These are phyloP conservation scores for Cygnus buccinator DNA, from an alignment of 2,113 vertebrate species.

Conservation along the genomic window DNA sequence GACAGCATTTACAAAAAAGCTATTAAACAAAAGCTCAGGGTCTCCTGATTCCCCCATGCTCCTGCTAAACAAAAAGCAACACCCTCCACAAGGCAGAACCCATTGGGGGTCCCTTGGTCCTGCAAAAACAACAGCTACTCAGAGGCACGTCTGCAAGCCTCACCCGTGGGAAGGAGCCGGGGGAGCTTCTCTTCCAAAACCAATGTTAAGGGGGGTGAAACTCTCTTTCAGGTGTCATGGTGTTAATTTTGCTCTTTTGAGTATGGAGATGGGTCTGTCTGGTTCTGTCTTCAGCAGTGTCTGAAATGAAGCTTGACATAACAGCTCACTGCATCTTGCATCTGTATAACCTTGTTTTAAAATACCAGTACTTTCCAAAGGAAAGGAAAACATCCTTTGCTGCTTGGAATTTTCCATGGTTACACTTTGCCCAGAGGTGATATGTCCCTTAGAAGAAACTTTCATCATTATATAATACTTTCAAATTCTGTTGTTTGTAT, in stretches of 20 bases:
- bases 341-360: background rate
- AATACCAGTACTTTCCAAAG: background rate
- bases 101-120: accelerated
- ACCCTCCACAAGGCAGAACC: accelerated
- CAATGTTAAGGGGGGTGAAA: accelerated
- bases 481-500: background rate
- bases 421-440: slow-evolving; percentile 1
- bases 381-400: slow-evolving; percentile 28
- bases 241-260: accelerated
- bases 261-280: background rate
- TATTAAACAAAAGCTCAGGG: background rate
- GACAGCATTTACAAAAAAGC: background rate
- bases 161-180: accelerated
- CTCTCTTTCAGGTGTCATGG: background rate
- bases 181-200: background rate
- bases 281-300: accelerated
- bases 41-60: background rate
- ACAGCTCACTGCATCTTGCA: background rate
- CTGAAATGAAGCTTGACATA: background rate
- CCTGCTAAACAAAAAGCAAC: background rate
- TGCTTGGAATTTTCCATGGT: slow-evolving; percentile 53
- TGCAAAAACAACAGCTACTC: background rate
- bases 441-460: background rate
- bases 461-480: background rate
- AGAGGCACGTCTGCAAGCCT: background rate